Base-by-base conservation (phyloP, 1,140 invertebrate genomes). In the Trichomalopsis sarcophagae region DNA sequence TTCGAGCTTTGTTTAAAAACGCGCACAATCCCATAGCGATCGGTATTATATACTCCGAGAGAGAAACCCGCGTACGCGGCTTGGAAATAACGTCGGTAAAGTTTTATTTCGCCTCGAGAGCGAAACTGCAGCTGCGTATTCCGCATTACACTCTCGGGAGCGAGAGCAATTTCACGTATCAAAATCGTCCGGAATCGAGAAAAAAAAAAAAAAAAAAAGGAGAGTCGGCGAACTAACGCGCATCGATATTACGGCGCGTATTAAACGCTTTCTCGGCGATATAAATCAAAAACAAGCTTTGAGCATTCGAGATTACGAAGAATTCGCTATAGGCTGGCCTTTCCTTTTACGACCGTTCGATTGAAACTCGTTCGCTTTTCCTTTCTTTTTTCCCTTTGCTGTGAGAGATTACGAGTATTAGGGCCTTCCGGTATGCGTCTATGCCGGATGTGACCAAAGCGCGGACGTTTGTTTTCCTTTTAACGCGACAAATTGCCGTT, bases 191-290 rank as follows among this genome's bases (percentile, higher is more conserved):
- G 36, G 62, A 27, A 82, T 40, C 13, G 14, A 66, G 62, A n/a
- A 62, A 75, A 30, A 76, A 62, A 62, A n/a, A n/a, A n/a, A n/a
- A n/a, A n/a, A n/a, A n/a, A n/a, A 21, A 74, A 77, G 27, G 55
- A 76, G 76, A 83, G 68, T 71, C 68, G 30, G 55, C 69, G 36
- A 47, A 13, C 40, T 1, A 36, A 36, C 17, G 50, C 27, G 23
- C 55, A 62, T 78, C 76, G 74, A 69, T 83, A 83, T 83, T 83
- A 77, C 74, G 21, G n/a, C 47, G 55, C 17, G 55, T 33, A 68
- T 69, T 77, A 69, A 82, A 27, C 74, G 82, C 62, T 83, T 83
- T 77, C 82, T 69, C 74, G 62, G 50, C 62, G 11, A 83, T 83
- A 83, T 83, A 83, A 83, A 83, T 83, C 55, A 62, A 66, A 44